Evolutionary conservation across 1,140 invertebrate species (phyloP), one percentile per base, ranked within the genome.

Genomic region (Saxidomus purpurata): DNA sequence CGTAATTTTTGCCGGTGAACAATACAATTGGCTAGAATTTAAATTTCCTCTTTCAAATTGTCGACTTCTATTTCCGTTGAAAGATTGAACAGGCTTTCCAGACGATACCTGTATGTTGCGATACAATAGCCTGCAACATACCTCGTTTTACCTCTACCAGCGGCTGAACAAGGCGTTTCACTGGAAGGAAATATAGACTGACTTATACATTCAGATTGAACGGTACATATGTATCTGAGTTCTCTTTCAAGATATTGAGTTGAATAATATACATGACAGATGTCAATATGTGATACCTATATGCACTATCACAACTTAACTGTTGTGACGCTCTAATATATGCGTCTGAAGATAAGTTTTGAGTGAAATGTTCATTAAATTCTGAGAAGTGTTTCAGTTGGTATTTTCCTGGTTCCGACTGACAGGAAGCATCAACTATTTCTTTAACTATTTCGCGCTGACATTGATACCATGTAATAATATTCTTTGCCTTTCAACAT

Each of bases 51-150:
- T 9, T 76, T 76, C n/a, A 76, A n/a, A 3, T 76, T 11, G 11
- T 2, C 43, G 6, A 76, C 25, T 34, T 55, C 43, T 3, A 2
- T 28, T 52, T 80, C 77, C 77, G 55, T 80, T 80, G 47, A n/a
- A 80, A 47, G 77, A 28, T 28, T 15, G 31, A 80, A 80, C 1
- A 80, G 49, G 28, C 25, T 2, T 28, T 31, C 31, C 4, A 80
- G 77, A 31, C 77, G 43, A 31, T 80, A 22, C 31, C 77, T 80
- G 34, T 47, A 80, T 34, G 52, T 80, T 9, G 77, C 77, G n/a
- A 80, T 80, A n/a, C 31, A 28, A 47, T 80, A 80, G 17, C 77
- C 77, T 28, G 47, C 77, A 3, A 80, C 31, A 22, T 80, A 80
- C 28, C 77, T 52, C 2, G 47, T 15, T 77, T 77, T 74, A 40